Conservation (phyloP, 2,113 vertebrate species). For the Geococcyx californianus region DNA sequence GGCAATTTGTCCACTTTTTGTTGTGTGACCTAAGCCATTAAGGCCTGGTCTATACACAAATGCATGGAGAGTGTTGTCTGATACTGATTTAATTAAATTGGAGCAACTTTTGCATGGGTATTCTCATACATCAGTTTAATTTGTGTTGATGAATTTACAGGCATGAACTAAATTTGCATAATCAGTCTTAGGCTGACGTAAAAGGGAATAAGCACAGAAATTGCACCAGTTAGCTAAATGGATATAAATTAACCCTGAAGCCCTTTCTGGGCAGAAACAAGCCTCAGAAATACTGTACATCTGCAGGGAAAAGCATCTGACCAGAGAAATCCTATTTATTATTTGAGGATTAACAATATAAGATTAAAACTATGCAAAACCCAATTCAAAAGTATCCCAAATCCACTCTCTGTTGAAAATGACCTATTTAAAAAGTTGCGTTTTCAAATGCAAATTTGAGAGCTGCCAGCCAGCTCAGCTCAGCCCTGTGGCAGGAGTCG, state of each 20-base stretch:
- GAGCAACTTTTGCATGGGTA: background rate
- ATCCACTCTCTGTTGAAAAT: background rate
- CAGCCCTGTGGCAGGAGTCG: background rate
- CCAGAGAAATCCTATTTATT: conserved; percentile 11
- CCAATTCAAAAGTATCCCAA: background rate
- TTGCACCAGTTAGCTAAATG: conserved; percentile 16
- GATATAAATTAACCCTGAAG: conserved; percentile 45
- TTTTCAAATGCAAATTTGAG: background rate
- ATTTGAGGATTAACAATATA: background rate
- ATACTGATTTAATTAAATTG: conserved; percentile 3
- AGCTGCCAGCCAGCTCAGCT: background rate
- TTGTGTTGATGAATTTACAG: conserved; percentile 55
- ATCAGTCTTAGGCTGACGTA: conserved; percentile 3
- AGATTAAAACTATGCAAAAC: conserved; percentile 16
- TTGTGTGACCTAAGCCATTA: background rate
- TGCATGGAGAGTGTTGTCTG: background rate
- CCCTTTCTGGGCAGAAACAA: background rate
- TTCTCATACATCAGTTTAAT: conserved; percentile 10
- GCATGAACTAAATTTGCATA: conserved; percentile 58
- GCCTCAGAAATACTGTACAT: background rate
- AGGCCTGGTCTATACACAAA: background rate
- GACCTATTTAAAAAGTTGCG: background rate
- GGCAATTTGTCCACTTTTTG: background rate
- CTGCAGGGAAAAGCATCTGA: background rate
- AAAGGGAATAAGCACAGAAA: background rate